Percentiles rank a stretch among this genome's conserved stretches.
These are phyloP conservation scores for Montipora foliosa DNA, from an alignment of 64 coral and sea anemone genomes.

Conservation along the genomic window DNA sequence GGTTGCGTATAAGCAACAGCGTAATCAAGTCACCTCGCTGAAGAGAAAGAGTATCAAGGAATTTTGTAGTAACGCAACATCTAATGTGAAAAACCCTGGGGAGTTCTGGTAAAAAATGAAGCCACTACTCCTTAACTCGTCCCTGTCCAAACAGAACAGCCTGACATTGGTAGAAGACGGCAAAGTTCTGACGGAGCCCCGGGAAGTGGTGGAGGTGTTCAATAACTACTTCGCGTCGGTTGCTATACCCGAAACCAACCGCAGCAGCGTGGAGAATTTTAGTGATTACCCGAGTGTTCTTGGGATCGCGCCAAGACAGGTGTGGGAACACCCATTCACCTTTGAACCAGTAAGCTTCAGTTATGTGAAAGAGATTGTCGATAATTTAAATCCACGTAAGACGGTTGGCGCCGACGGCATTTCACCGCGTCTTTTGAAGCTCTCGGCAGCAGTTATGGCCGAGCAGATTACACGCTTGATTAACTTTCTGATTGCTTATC, in stretches of 20 bases:
- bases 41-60: slow-evolving; percentile 23
- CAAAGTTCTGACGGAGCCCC: background rate
- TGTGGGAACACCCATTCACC: no score
- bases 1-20: slow-evolving; percentile 11
- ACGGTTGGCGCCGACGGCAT: no score
- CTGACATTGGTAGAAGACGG: background rate
- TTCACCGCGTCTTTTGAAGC: no score
- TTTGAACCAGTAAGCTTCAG: no score
- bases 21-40: background rate
- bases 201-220: slow-evolving; percentile 9
- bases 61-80: slow-evolving; percentile 38
- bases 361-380: no score
- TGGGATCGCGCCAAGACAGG: background rate
- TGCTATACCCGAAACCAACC: no score
- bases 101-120: slow-evolving; percentile 59
- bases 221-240: slow-evolving; percentile 8
- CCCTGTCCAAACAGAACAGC: slow-evolving; percentile 3
- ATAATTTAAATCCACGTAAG: no score
- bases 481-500: no score
- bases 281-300: slow-evolving; percentile 11
- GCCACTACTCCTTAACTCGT: slow-evolving; percentile 27
- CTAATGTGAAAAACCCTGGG: slow-evolving; percentile 29
- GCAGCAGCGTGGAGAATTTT: background rate
- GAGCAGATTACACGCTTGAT: no score
- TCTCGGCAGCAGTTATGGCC: no score